A percentile compares a stretch with the other conserved stretches of the same genome.
These are phyloP conservation scores for Indicator indicator DNA, from an alignment of 2,113 vertebrate species.

Conservation along the genomic window DNA sequence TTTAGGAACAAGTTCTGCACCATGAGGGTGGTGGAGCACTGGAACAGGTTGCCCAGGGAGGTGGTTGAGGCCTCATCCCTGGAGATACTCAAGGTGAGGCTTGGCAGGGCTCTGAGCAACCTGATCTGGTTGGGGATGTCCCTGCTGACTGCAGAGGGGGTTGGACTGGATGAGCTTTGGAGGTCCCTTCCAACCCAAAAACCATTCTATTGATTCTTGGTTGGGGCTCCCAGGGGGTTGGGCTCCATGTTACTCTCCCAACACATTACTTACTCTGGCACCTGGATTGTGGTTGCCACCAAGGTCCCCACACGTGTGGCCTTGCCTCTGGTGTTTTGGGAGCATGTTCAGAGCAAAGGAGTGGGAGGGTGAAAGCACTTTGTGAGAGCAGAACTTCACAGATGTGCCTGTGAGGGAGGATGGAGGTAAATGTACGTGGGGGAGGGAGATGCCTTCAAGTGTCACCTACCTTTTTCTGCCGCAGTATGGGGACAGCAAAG, in stretches of 20 bases:
- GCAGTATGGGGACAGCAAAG: not conserved
- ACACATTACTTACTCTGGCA: not conserved
- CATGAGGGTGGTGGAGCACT: too few species aligned
- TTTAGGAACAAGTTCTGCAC: not conserved
- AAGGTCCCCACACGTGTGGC: not conserved
- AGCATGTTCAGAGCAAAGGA: not conserved
- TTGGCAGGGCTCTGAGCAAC: too few species aligned
- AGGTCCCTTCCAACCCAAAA: too few species aligned
- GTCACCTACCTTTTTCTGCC: not conserved
- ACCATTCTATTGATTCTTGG: too few species aligned
- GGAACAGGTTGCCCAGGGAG: too few species aligned
- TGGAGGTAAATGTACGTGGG: not conserved
- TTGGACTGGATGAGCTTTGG: too few species aligned
- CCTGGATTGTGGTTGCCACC: not conserved
- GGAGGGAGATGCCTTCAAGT: not conserved
- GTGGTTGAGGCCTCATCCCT: too few species aligned
- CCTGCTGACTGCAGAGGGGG: too few species aligned
- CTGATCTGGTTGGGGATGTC: too few species aligned
- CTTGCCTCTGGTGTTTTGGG: accelerated
- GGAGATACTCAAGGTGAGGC: too few species aligned
- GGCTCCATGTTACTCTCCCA: not conserved
- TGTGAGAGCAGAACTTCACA: not conserved
- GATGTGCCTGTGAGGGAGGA: not conserved
- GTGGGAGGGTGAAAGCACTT: not conserved
- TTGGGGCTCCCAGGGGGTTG: not conserved